Evolutionary conservation across 2,888 invertebrate species (phyloP), one percentile per base, ranked within the genome.

Genomic region (Gymnosoma rotundatum): DNA sequence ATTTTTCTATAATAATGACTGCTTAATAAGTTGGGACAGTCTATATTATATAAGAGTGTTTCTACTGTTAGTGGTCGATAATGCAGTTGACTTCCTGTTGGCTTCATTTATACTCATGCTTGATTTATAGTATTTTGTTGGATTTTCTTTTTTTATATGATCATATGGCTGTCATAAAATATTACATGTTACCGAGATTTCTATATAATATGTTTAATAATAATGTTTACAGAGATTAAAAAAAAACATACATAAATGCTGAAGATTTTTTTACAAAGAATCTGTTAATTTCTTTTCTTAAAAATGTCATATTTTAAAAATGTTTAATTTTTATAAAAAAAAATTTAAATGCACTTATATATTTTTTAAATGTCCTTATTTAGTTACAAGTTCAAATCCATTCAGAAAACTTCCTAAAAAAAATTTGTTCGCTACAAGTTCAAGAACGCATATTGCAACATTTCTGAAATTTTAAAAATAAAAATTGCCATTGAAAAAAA

Each of bases 11-110:
- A 63, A 75, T 81, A 81, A 70, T 82, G 52, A 50, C 25, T 76
- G 81, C 72, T 76, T 76, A 82, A 82, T 82, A 82, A 76, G 70
- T 76, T 76, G 75, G 70, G 75, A 81, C 75, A 70, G 50, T 79
- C 18, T 5, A 18, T 21, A 45, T 4, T 42, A 5, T 48, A 18
- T 48, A 42, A 60, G 48, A 12, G 32, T 50, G 18, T 21, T 61
- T 58, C 20, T 78, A 60, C 52, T 67, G 32, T 50, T 72, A 50
- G 58, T 75, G 54, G 78, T 74, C 83, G 83, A 78, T 83, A 83
- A 83, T 83, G 83, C 83, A 83, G 78, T 74, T 78, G 73, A 73
- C 73, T 83, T 83, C 83, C 83, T 61, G 72, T 69, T 73, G 63
- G 67, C 48, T 73, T 38, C 54, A 70, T 70, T 69, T 32, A 42